Percentiles rank a stretch among this genome's conserved stretches.
Evolutionary conservation across 2,113 vertebrate genomes (phyloP).

Genomic region (Sturnus vulgaris): DNA sequence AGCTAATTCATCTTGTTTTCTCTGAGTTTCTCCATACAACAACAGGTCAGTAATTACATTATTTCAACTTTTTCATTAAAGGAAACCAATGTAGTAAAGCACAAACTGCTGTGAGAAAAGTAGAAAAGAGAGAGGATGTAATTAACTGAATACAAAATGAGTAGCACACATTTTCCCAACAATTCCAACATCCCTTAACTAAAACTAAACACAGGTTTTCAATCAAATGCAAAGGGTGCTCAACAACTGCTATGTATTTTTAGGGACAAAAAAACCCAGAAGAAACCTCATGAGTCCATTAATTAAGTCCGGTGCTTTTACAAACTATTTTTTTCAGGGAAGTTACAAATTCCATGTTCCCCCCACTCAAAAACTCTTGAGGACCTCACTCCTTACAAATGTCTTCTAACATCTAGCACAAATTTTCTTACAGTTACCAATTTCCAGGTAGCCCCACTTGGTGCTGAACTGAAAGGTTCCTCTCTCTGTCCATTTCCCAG

Average conservation of each 20-base stretch:
- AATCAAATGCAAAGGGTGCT: neutral
- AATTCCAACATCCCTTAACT: neutral
- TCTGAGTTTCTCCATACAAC: neutral
- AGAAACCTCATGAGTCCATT: neutral
- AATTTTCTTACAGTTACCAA: neutral
- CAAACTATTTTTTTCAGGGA: neutral
- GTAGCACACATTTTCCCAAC: neutral
- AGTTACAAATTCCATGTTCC: neutral
- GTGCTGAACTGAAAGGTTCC: neutral
- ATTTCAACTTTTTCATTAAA: neutral
- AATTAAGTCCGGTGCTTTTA: neutral
- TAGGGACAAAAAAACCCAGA: neutral
- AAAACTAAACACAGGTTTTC: neutral
- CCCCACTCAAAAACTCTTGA: neutral
- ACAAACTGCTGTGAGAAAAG: neutral
- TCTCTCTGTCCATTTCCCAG: neutral
- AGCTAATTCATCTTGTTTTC: neutral
- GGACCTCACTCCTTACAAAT: neutral
- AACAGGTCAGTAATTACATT: neutral
- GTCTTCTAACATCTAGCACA: neutral
- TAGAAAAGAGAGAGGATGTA: neutral
- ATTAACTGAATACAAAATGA: neutral
- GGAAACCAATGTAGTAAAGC: neutral
- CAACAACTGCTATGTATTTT: neutral
- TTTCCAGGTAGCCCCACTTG: neutral